Base-by-base conservation (phyloP, 1,140 invertebrate genomes). In the Lepidurus couesii region DNA sequence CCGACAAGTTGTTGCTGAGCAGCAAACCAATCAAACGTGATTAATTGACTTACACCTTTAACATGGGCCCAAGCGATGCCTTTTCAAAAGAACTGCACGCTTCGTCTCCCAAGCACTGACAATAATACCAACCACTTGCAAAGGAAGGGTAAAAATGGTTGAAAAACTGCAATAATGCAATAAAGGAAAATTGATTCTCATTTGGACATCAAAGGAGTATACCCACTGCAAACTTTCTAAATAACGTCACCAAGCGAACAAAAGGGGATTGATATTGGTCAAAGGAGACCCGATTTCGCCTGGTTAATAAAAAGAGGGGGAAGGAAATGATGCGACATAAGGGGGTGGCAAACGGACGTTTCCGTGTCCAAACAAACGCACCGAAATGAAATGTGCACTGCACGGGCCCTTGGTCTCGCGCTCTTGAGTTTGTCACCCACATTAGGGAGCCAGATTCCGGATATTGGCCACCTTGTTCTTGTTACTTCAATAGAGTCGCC, bases 41-140 rank as follows among this genome's bases (percentile, higher is more conserved):
- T 65, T 65, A 65, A 65, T 65, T 65, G 53, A 65, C 53, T 65
- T 65, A 65, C 53, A 65, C 53, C 53, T 65, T 65, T 65, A 65
- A 13, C 21, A 2, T 65, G 16, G 53, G 47, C 21, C 53, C 16
- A 65, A 65, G 9, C 6, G 9, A 65, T 7, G 16, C 53, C 53
- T 16, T 65, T 65, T 65, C 21, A 65, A 9, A 65, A 65, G 13
- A 16, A 65, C 16, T 65, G n/a, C 53, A n/a, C 21, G 21, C 53
- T 65, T 21, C 53, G 21, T 21, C 21, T 65, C 16, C 53, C 53
- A 16, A 65, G 21, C 53, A 65, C 3, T 9, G 13, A 11, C 53
- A 7, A 65, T 13, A 7, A 65, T 13, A 65, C 16, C 4, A 65
- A 21, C 6, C 53, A 65, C 21, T 65, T 21, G 21, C 16, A 7